Base-by-base conservation (phyloP, 2,888 invertebrate genomes). In the Girardia tigrina region DNA sequence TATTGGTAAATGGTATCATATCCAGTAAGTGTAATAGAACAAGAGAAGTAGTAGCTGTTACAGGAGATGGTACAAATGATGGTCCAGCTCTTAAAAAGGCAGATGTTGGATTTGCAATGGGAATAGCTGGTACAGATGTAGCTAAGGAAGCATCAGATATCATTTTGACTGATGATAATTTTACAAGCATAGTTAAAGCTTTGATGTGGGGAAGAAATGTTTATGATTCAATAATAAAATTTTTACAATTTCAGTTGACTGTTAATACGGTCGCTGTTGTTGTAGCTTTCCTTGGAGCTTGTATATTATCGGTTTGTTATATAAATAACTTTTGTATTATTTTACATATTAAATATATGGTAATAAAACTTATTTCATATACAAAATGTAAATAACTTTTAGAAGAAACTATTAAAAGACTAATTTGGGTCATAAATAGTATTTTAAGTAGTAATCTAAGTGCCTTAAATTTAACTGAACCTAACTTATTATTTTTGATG, bases 171-270 rank as follows among this genome's bases (percentile, higher is more conserved):
- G 97, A 97, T 86, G 97, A 98, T 86, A 98, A 97, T 87, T 98
- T 97, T 87, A 93, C 93, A 81, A 94, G 94, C 82, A 97, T 97
- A 85, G 97, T 98, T 80, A 97, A 95, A 85, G 97, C 97, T 78
- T 95, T 98, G 79, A 94, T 98, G 94, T 98, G 97, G 97, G 97
- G 97, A 78, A 89, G 97, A 80, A 98, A 98, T 86, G 97, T 97
- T 75, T 98, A 98, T 86, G 97, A 98, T 87, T 93, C 93, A 84
- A 98, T 98, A 86, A 94, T 95, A 79, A 98, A 98, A 88, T 98
- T 97, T 87, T 88, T 98, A 81, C 95, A 97, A 88, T 98, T 97
- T 88, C 97, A 98, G 87, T 88, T 98, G 81, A 98, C 97, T 78
- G 97, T 98, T 81, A 98, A 98, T 86, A 90, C 95, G 79, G 97